Conservation (phyloP, 2,113 vertebrate species). For the Hystrix brachyura region DNA sequence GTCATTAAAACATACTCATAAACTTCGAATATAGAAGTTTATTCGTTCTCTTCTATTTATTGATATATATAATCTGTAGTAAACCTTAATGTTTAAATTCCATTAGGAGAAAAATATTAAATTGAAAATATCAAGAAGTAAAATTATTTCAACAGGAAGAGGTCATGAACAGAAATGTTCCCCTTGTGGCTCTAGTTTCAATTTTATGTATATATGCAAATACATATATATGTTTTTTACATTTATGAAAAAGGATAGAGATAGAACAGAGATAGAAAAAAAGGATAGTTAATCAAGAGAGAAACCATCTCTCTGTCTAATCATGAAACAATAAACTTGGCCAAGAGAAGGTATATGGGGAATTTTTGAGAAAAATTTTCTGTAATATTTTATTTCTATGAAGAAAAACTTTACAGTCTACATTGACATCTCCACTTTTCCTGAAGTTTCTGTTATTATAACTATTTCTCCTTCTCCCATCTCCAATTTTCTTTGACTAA, state of each 20-base stretch:
- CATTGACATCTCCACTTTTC: neutral
- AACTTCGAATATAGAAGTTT: neutral
- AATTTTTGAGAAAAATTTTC: neutral
- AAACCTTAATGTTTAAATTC: neutral
- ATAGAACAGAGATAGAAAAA: neutral
- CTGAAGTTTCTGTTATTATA: neutral
- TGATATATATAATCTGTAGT: neutral
- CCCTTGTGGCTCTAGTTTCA: neutral
- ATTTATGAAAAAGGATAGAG: neutral
- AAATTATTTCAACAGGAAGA: slow-evolving; percentile 34
- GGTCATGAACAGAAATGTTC: neutral
- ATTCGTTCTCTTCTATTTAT: slow-evolving; percentile 41
- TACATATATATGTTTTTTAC: fast-evolving
- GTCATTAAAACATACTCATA: neutral
- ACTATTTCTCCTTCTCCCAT: slow-evolving; percentile 1
- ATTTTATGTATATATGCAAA: neutral
- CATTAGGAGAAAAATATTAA: neutral
- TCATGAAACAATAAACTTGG: neutral
- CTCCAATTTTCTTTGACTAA: neutral
- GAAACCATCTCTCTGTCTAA: neutral
- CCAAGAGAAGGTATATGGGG: neutral
- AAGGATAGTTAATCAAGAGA: neutral
- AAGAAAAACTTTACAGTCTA: neutral
- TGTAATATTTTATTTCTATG: neutral
- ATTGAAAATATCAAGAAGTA: neutral